phyloP scores from a whole-genome alignment of 2,888 invertebrate genomes.

The Amblyjoppa proteus region DNA sequence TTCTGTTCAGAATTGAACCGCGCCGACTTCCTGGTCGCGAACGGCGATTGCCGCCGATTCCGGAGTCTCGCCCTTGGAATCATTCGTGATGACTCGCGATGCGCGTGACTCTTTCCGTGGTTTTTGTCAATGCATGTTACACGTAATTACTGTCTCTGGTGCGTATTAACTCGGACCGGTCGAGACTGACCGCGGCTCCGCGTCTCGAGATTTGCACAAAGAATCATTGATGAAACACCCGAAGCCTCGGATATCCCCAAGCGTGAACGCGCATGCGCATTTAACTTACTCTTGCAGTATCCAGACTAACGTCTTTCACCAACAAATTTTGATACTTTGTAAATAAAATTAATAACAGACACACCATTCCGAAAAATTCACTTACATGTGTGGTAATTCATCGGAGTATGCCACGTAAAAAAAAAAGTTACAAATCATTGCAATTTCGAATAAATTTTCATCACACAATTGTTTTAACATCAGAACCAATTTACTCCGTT shows the following conservation, averaged over 20 bases:
- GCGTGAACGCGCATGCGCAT: not conserved
- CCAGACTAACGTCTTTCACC: slow-evolving; percentile 15
- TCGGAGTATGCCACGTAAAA: not conserved
- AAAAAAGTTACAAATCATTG: too few species aligned
- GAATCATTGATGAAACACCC: slow-evolving; percentile 61
- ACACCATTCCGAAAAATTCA: not conserved
- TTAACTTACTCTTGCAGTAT: slow-evolving; percentile 22
- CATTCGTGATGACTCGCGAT: slow-evolving; percentile 38
- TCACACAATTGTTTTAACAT: not conserved
- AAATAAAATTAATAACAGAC: not conserved
- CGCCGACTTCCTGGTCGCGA: not conserved
- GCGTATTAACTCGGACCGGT: slow-evolving; percentile 35
- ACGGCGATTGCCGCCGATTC: not conserved
- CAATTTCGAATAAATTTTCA: too few species aligned
- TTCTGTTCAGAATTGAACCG: slow-evolving; percentile 22
- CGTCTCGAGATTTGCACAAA: slow-evolving; percentile 48
- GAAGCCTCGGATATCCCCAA: slow-evolving; percentile 11
- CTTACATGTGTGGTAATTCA: not conserved
- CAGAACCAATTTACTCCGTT: not conserved
- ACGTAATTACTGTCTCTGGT: slow-evolving; percentile 37
- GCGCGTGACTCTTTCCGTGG: slow-evolving; percentile 52
- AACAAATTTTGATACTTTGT: not conserved
- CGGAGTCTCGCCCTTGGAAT: slow-evolving; percentile 23
- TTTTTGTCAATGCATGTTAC: slow-evolving; percentile 54
- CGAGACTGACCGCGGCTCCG: slow-evolving; percentile 33